Evolutionary conservation across 2,113 vertebrate genomes (phyloP).

Genomic region (Leptodactylus fuscus): DNA sequence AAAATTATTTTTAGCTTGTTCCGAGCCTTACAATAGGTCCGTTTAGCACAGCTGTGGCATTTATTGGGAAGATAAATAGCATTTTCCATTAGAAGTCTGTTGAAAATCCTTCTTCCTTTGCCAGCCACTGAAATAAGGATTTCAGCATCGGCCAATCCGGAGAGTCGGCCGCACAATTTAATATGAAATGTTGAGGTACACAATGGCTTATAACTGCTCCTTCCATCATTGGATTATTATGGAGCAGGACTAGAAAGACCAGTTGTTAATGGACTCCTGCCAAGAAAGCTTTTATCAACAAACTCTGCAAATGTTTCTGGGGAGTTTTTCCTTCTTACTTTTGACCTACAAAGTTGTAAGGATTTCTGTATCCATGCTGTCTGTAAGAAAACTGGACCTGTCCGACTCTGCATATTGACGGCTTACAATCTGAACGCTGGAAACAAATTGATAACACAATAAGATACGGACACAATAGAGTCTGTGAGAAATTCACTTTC

Average conservation of each 20-base stretch:
- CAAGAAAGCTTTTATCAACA: conserved; percentile 45
- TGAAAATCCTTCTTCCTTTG: conserved; percentile 51
- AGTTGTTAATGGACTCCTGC: conserved; percentile 28
- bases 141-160: conserved; percentile 7
- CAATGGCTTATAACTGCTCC: conserved; percentile 33
- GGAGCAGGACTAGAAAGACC: conserved; percentile 9
- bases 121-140: conserved; percentile 38
- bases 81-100: conserved; percentile 53
- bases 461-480: no score
- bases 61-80: conserved; percentile 56
- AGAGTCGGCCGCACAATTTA: conserved; percentile 1
- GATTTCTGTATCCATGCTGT: background rate
- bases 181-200: conserved; percentile 41
- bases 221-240: conserved; percentile 49
- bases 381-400: background rate
- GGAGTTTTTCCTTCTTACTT: conserved; percentile 6
- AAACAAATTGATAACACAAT: no score
- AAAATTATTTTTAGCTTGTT: conserved; percentile 54
- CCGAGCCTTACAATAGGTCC: conserved; percentile 40
- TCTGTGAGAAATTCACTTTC: no score
- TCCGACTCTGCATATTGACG: background rate
- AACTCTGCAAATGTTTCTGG: background rate
- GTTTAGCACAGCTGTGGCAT: conserved; percentile 54
- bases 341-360: conserved; percentile 1
- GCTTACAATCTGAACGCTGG: no score